Conservation (phyloP, 2,113 vertebrate genomes). For the Heptranchias perlo region DNA sequence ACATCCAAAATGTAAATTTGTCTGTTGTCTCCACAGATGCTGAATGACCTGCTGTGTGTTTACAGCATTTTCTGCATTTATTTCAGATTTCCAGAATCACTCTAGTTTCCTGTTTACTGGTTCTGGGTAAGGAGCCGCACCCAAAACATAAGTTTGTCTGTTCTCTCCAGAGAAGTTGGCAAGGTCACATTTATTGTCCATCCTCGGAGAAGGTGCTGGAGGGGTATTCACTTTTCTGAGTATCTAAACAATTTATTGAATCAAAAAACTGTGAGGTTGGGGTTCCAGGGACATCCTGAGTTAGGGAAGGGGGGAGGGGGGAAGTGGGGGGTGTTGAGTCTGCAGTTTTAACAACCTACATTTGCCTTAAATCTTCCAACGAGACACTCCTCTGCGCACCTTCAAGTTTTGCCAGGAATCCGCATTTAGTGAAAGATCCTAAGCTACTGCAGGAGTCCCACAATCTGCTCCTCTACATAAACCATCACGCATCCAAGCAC, state of each 20-base stretch:
- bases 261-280: too few species aligned
- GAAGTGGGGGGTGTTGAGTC: too few species aligned
- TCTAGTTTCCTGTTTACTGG: too few species aligned
- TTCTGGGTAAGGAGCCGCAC: not conserved
- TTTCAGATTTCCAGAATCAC: not conserved
- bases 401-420: too few species aligned
- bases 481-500: not conserved
- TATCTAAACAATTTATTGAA: not conserved
- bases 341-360: too few species aligned
- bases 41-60: not conserved
- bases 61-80: not conserved
- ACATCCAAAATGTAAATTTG: not conserved
- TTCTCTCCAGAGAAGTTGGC: not conserved
- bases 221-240: not conserved
- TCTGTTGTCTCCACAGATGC: not conserved
- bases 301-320: too few species aligned
- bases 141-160: not conserved
- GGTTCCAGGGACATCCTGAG: too few species aligned
- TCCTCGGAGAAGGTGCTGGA: not conserved
- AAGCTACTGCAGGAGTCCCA: too few species aligned
- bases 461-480: too few species aligned
- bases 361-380: too few species aligned
- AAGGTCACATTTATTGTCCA: not conserved
- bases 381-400: too few species aligned
- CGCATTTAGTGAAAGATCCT: too few species aligned